Base-by-base conservation (phyloP, 2,888 invertebrate genomes). In the Tenthredo mesomela region DNA sequence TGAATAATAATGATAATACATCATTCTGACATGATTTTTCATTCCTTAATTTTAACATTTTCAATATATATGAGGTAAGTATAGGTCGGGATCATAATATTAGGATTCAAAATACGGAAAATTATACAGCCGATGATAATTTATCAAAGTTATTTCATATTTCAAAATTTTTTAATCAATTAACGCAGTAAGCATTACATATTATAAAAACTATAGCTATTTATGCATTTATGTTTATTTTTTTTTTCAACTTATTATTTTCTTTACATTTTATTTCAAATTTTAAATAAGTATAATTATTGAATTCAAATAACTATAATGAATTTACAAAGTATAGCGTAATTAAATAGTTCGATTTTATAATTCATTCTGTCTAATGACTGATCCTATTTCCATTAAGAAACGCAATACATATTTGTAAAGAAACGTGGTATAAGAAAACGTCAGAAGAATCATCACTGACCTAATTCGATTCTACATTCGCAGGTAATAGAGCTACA, bases 401-500 rank as follows among this genome's bases (percentile, higher is more conserved):
- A 43, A 43, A 43, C 25, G 21, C 4, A 43, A 21, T 73, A n/a
- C n/a, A n/a, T n/a, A 71, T 7, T 15, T 29, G 12, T 43, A 40
- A 40, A 40, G 43, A 43, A 40, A n/a, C 21, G n/a, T 37, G 40
- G 12, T 25, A 75, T 25, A 75, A 50, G 47, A 50, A 47, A 10
- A 7, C 25, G 12, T 18, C 50, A 18, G 2, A 29, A 29, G 10
- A 75, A 75, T 75, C n/a, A 25, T 21, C 7, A n/a, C n/a, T 75
- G 29, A 18, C 75, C 75, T 25, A 47, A 75, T 75, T 75, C 75
- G 50, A 29, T 15, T 75, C 50, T 29, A 29, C 50, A 75, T 29
- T 50, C 50, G 75, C 15, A 47, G 50, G 75, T 75, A 75, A 75
- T 75, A 37, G 37, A 29, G 29, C 29, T 29, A 2, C 2, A 29